Evolutionary conservation across 2,888 invertebrate genomes (phyloP), one percentile per base, ranked within the genome.

Genomic region (Sinelater perroti): DNA sequence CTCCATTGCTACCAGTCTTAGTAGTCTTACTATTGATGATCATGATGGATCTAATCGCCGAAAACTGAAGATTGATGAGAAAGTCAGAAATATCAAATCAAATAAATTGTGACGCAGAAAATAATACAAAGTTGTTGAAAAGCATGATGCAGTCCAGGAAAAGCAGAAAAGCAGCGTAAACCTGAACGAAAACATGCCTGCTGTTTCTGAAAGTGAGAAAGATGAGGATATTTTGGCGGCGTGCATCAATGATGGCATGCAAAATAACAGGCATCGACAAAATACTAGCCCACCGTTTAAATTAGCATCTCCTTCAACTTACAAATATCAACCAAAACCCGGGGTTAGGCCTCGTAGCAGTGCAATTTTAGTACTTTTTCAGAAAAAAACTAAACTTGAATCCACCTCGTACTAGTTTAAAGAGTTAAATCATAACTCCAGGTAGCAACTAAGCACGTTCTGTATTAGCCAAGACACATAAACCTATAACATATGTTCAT

Each of bases 1-100:
- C 80, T 94, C 94, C 0, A 86, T 87, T 13, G 88, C 89, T 20
- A 94, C 94, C 28, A 93, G 93, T 73, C 83, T 95, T 42, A 94
- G 93, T 77, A 92, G 93, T 67, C 83, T 95, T 58, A 92, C 91
- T 49, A 88, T 93, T 60, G 90, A 91, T 69, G 91, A 91, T 70
- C 89, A 90, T 65, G 83, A 69, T 47, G 73, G 69, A 58, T 51
- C 60, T 3, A 21, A 38, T 81, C 60, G 76, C 24, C 60, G 60
- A 10, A 30, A 44, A 1, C 2, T 18, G 17, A 36, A 38, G 21
- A 24, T 10, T n/a, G n/a, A n/a, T n/a, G n/a, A n/a, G n/a, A n/a
- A n/a, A n/a, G n/a, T n/a, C n/a, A n/a, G n/a, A n/a, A n/a, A n/a
- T n/a, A n/a, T n/a, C n/a, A 10, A 14, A 18, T 1, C 1, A 7